Evolutionary conservation across 2,797 vertebrate species (phyloP), one percentile per base, ranked within the genome.

Genomic region (Gorsachius magnificus): DNA sequence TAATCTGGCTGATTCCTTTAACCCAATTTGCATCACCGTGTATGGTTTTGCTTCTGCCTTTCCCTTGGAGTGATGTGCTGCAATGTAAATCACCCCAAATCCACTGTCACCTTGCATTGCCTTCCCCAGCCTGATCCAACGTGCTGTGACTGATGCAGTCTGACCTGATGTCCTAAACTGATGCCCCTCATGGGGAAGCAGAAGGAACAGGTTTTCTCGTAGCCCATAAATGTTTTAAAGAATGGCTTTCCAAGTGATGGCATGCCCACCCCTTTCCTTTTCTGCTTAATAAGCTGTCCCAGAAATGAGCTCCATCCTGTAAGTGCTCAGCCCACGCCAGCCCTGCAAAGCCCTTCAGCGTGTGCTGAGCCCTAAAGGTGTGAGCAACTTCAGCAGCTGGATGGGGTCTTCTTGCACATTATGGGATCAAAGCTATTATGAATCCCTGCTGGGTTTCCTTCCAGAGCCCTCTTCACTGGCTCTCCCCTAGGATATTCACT

Each of bases 1-100:
- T 89, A 84, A 96, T 87, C 83, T 80, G 82, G 38, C 76, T 92
- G 64, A 96, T 95, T 93, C 87, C 72, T 88, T 79, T 72, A 71
- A 79, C 48, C 7, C 16, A 13, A 15, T 94, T 77, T 95, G 21
- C 76, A 79, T 87, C 21, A 2, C 6, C 18, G 33, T 6, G 21
- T 12, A 5, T 21, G 63, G 69, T 28, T 61, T 75, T 36, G 45
- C 74, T 77, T 3, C 60, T 29, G 79, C 10, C 29, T 46, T 65
- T 76, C 70, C 78, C 79, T 18, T 5, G 4, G 29, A 77, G 75
- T 33, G 65, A 45, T 18, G 85, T 16, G 16, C 35, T 41, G n/a
- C 57, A 6, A 11, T 53, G 72, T 16, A 41, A 53, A 71, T 68
- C 4, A 1, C 58, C 35, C n/a, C 9, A 4, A 58, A 58, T 50